Percentiles rank a stretch among this genome's conserved stretches.
phyloP scores from a whole-genome alignment of 2,888 invertebrate species.

The Ditula angustiorana region DNA sequence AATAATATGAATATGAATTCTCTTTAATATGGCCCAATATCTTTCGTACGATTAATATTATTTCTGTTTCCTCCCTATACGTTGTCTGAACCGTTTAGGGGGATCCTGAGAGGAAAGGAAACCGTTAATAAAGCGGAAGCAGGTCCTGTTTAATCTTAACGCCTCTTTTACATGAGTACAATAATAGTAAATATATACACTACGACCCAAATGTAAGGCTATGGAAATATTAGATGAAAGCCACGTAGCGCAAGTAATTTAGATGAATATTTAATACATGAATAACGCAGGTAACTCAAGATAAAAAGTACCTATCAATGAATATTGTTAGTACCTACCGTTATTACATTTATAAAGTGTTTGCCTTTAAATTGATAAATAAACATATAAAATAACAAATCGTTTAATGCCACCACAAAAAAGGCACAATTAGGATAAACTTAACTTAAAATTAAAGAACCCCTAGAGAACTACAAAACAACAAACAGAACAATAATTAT shows the following conservation, averaged over 20 bases:
- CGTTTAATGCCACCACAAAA: too few species aligned
- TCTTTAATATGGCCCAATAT: too few species aligned
- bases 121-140: background rate
- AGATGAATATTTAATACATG: background rate
- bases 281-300: background rate
- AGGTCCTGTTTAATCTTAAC: background rate
- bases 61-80: background rate
- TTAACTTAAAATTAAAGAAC: too few species aligned
- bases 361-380: background rate
- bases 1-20: too few species aligned
- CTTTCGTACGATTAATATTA: too few species aligned
- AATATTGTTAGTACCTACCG: too few species aligned
- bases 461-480: too few species aligned
- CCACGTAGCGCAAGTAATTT: background rate
- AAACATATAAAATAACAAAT: too few species aligned
- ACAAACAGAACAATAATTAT: too few species aligned
- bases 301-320: too few species aligned
- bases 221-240: background rate
- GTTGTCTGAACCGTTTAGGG: background rate
- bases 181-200: background rate
- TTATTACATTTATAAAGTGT: too few species aligned
- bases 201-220: background rate
- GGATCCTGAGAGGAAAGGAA: background rate
- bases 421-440: too few species aligned
- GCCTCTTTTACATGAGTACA: background rate